These are phyloP conservation scores for Aplysia californica DNA, from an alignment of 1,140 invertebrate genomes.

Conservation along the genomic window DNA sequence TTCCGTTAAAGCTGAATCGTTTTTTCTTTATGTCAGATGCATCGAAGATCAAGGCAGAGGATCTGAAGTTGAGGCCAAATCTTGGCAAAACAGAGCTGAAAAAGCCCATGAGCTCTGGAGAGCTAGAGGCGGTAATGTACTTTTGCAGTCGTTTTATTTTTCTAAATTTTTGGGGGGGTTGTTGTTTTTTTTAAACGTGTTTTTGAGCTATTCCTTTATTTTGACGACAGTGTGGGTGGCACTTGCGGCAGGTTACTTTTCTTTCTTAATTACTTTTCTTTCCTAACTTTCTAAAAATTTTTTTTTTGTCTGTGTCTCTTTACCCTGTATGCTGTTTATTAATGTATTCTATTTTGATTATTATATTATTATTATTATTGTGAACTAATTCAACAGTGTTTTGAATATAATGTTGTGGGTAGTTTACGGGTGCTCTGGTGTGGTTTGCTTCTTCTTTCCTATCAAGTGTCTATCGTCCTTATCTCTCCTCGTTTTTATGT, in stretches of 20 bases:
- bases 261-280: background rate
- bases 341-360: too few relatives aligned
- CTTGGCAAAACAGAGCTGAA: background rate
- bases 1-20: background rate
- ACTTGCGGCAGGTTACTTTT: background rate
- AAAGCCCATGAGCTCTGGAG: conserved; percentile 4
- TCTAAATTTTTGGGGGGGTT: background rate
- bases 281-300: background rate
- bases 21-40: conserved; percentile 1
- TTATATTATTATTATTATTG: too few relatives aligned
- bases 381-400: background rate
- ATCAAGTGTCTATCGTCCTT: background rate
- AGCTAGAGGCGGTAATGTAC: conserved; percentile 16
- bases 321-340: too few relatives aligned
- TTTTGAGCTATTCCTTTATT: too few relatives aligned
- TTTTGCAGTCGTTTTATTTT: background rate
- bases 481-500: background rate
- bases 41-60: conserved; percentile 2
- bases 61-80: conserved; percentile 14
- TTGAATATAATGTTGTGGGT: background rate
- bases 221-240: too few relatives aligned
- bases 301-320: too few relatives aligned
- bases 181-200: background rate
- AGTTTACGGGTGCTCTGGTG: too few relatives aligned
- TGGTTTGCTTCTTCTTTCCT: background rate